Conservation (phyloP, 2,888 invertebrate species). For the Dolichopus griseipennis region DNA sequence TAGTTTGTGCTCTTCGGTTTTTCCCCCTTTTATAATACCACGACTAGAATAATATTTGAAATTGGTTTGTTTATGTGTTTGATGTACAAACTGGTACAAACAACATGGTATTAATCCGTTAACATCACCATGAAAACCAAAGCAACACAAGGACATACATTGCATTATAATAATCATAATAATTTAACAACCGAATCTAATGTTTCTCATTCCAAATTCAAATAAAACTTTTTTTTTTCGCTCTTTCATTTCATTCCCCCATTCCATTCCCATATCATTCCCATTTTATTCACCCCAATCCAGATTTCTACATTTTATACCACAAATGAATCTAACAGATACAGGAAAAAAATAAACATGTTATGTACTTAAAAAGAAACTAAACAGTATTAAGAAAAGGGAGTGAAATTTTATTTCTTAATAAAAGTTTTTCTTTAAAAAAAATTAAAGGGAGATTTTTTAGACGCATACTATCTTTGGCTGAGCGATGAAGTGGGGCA, state of each 20-base stretch:
- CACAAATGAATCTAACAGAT: background rate
- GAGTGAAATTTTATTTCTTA: too few relatives aligned
- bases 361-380: background rate
- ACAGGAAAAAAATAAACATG: background rate
- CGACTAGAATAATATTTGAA: background rate
- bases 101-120: conserved; percentile 3
- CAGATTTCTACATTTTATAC: background rate
- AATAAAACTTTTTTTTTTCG: background rate
- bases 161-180: background rate
- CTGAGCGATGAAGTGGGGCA: too few relatives aligned
- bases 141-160: background rate
- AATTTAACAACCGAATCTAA: background rate
- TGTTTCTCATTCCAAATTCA: background rate
- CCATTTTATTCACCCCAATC: background rate
- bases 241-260: too few relatives aligned
- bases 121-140: conserved; percentile 6
- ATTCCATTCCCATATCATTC: too few relatives aligned
- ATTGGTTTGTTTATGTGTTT: background rate
- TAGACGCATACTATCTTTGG: too few relatives aligned
- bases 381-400: too few relatives aligned
- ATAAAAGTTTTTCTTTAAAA: too few relatives aligned
- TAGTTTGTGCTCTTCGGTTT: background rate
- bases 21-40: too few relatives aligned
- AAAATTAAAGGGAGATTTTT: too few relatives aligned
- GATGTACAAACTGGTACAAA: background rate